Conservation (phyloP, 1,140 invertebrate species). For the Ganaspis sp. region DNA sequence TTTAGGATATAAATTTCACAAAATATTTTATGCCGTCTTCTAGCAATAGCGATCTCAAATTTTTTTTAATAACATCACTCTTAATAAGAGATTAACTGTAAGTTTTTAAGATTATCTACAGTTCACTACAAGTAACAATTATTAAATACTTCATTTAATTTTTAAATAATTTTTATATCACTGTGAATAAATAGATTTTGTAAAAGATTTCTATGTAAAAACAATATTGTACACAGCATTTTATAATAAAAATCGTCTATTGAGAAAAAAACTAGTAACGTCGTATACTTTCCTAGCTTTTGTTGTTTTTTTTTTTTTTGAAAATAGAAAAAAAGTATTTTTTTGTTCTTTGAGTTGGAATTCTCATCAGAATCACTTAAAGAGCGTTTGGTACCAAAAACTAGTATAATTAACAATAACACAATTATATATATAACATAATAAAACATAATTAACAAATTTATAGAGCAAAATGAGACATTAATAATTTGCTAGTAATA, state of each 20-base stretch:
- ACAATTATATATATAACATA: too few species aligned
- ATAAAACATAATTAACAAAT: too few species aligned
- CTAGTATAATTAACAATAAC: too few species aligned
- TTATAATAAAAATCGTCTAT: constrained; percentile 40
- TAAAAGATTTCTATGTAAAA: constrained; percentile 1
- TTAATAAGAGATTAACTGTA: background rate
- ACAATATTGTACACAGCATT: constrained; percentile 34
- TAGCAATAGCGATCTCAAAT: constrained; percentile 25
- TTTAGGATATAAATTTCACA: background rate
- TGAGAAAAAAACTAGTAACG: too few species aligned
- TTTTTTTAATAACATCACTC: background rate
- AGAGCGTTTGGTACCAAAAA: too few species aligned
- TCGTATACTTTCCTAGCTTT: too few species aligned
- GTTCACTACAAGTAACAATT: constrained; percentile 21
- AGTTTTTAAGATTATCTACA: background rate
- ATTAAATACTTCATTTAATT: constrained; percentile 14
- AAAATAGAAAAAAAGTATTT: background rate
- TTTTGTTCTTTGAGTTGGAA: too few species aligned
- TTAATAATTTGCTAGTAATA: too few species aligned
- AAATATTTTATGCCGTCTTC: background rate
- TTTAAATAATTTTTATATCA: constrained; percentile 35
- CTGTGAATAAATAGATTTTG: constrained; percentile 24
- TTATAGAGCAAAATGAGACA: too few species aligned
- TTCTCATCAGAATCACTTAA: too few species aligned
- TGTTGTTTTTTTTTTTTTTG: too few species aligned